A percentile compares a stretch with the other conserved stretches of the same genome.
Evolutionary conservation across 2,797 vertebrate species (phyloP).

Genomic region (Schizopygopsis pylzovi): DNA sequence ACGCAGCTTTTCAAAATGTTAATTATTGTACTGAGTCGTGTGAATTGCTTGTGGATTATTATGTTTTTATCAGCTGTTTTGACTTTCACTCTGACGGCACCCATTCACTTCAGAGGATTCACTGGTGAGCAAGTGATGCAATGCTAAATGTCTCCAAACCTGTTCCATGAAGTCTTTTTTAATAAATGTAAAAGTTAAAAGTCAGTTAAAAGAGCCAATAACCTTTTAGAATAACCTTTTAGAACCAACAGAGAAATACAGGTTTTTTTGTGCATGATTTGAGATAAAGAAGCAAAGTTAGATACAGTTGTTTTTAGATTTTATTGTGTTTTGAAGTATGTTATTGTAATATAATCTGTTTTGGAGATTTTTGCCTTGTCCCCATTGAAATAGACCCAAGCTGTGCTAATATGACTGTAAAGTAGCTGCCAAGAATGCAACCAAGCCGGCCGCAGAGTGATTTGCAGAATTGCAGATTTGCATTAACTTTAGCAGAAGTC

Average conservation of each 20-base stretch:
- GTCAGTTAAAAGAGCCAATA: neutral
- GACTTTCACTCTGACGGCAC: neutral
- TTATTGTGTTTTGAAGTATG: neutral
- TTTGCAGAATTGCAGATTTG: neutral
- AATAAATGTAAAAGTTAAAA: neutral
- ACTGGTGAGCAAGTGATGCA: neutral
- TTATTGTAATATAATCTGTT: slow-evolving; percentile 1
- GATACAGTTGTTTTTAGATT: neutral
- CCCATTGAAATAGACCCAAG: neutral
- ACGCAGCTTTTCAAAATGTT: too few relatives aligned
- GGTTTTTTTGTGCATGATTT: neutral
- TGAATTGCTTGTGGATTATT: neutral
- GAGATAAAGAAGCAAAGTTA: neutral
- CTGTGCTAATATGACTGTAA: neutral
- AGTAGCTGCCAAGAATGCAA: neutral
- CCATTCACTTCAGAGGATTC: neutral
- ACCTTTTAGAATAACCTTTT: neutral
- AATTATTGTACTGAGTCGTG: too few relatives aligned
- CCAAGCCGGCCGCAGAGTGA: neutral
- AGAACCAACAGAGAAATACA: neutral
- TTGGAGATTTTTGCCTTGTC: slow-evolving; percentile 1
- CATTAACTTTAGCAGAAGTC: neutral
- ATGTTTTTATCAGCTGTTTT: neutral
- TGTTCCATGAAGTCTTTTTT: neutral
- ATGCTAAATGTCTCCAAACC: neutral